Conservation (phyloP, 2,113 vertebrate genomes). For the Nyctibius bracteatus region DNA sequence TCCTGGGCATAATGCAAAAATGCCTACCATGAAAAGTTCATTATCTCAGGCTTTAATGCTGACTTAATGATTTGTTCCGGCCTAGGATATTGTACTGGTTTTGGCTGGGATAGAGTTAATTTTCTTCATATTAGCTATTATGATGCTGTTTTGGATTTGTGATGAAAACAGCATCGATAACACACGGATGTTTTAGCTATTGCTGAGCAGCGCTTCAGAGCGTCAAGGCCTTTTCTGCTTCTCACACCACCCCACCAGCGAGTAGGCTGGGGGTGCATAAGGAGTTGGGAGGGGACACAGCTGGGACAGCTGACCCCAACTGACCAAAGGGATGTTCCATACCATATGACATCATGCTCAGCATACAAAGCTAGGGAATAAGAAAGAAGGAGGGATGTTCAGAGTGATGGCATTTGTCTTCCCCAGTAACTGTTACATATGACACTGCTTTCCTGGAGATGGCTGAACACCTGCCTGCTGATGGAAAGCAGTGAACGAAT, state of each 20-base stretch:
- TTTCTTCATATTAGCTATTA: neutral
- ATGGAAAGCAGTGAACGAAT: neutral
- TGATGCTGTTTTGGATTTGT: neutral
- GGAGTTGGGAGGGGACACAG: neutral
- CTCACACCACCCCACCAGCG: rapidly evolving
- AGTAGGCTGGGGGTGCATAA: neutral
- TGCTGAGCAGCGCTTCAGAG: neutral
- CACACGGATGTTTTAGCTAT: neutral
- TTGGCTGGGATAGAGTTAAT: neutral
- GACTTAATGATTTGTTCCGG: neutral
- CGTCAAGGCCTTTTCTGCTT: neutral
- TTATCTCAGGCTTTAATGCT: neutral
- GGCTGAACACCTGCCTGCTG: neutral
- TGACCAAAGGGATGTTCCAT: neutral
- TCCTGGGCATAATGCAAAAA: neutral
- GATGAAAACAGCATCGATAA: neutral
- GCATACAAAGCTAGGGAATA: neutral
- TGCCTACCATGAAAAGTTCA: neutral
- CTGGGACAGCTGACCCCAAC: rapidly evolving
- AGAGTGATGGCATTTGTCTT: neutral
- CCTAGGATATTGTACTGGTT: neutral
- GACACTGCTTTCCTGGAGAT: neutral
- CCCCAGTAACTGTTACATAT: rapidly evolving
- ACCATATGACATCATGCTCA: neutral
- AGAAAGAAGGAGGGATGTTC: rapidly evolving